A percentile compares a stretch with the other conserved stretches of the same genome.
phyloP scores from a whole-genome alignment of 2,113 vertebrate species.

The Nematolebias whitei region DNA sequence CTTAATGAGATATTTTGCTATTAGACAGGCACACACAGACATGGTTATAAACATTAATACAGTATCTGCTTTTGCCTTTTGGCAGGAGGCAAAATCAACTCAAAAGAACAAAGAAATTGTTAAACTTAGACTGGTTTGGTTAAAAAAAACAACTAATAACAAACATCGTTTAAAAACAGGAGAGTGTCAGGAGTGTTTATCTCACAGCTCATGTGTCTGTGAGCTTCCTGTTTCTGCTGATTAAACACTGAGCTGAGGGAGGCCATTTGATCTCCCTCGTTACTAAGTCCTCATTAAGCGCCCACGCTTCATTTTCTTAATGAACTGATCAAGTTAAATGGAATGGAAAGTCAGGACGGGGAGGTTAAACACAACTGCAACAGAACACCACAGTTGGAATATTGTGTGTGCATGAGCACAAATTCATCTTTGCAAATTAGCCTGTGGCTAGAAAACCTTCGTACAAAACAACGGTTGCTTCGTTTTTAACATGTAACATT shows the following conservation, averaged over 20 bases:
- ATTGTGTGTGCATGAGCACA: slow-evolving; percentile 18
- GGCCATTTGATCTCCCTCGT: slow-evolving; percentile 37
- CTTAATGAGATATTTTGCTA: too few species aligned
- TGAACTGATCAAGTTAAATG: slow-evolving; percentile 43
- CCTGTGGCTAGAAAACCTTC: too few species aligned
- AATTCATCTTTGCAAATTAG: too few species aligned
- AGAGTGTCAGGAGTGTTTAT: not conserved
- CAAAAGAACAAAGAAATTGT: too few species aligned
- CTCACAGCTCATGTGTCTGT: not conserved
- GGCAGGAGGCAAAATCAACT: too few species aligned
- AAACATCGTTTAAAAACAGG: not conserved
- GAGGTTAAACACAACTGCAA: slow-evolving; percentile 25
- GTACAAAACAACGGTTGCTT: too few species aligned
- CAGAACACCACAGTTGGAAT: slow-evolving; percentile 14
- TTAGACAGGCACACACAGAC: too few species aligned
- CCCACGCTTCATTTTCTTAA: slow-evolving; percentile 43
- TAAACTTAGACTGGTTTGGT: too few species aligned
- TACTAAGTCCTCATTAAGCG: slow-evolving; percentile 40
- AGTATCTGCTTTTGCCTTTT: too few species aligned
- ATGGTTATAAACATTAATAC: too few species aligned
- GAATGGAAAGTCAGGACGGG: slow-evolving; percentile 32
- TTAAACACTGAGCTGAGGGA: slow-evolving; percentile 27
- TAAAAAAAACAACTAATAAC: too few species aligned
- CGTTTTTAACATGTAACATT: too few species aligned
- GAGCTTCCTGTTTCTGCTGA: slow-evolving; percentile 6